These are phyloP conservation scores for Pyxicephalus adspersus DNA, from an alignment of 2,113 vertebrate genomes.

Conservation along the genomic window DNA sequence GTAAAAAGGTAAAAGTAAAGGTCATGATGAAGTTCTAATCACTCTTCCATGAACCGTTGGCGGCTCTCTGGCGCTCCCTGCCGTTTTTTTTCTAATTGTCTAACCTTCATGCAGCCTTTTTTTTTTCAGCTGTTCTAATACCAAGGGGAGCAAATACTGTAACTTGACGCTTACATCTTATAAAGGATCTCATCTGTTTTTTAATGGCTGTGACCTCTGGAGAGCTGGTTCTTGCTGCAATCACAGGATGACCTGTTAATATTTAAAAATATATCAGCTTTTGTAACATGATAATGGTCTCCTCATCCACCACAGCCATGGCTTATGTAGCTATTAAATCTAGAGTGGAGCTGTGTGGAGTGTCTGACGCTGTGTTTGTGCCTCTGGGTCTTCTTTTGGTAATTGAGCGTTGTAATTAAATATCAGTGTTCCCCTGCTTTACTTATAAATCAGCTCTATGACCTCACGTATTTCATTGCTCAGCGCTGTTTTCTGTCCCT, in stretches of 20 bases:
- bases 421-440: slow-evolving; percentile 31
- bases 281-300: slow-evolving; percentile 45
- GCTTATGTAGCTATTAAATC: slow-evolving; percentile 42
- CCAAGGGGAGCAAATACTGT: neutral
- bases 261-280: slow-evolving; percentile 54
- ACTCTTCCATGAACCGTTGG: neutral
- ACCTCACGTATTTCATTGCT: neutral
- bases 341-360: neutral
- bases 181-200: slow-evolving; percentile 40
- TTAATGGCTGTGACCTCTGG: slow-evolving; percentile 42
- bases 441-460: neutral
- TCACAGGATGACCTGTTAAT: slow-evolving; percentile 45
- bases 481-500: neutral
- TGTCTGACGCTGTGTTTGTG: slow-evolving; percentile 5
- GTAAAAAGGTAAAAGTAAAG: too few relatives aligned
- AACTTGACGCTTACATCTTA: slow-evolving; percentile 28
- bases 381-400: slow-evolving; percentile 31
- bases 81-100: neutral
- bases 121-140: slow-evolving; percentile 30
- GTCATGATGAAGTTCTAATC: too few relatives aligned
- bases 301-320: neutral
- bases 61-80: slow-evolving; percentile 20
- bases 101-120: slow-evolving; percentile 22
- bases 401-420: slow-evolving; percentile 47
- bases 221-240: slow-evolving; percentile 25